These are phyloP conservation scores for Sarcophaga caerulescens DNA, from an alignment of 2,888 invertebrate species.

Conservation along the genomic window DNA sequence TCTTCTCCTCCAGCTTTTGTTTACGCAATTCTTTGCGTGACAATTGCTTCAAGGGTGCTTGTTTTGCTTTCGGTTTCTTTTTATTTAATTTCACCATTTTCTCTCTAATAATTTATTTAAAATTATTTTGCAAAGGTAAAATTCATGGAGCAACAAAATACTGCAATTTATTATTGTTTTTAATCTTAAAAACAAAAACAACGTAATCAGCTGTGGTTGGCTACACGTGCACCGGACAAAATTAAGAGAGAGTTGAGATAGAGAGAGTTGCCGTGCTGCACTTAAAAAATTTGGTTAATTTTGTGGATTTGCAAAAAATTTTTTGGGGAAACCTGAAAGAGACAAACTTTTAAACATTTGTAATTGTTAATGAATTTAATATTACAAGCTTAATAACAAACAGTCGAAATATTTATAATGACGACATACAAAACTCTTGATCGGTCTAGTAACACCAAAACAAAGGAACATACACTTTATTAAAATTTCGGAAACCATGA, in stretches of 20 bases:
- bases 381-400: too few relatives aligned
- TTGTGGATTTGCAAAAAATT: too few relatives aligned
- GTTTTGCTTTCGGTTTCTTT: slow-evolving; percentile 65
- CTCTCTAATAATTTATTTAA: neutral
- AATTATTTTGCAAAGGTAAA: too few relatives aligned
- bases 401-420: too few relatives aligned
- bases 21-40: slow-evolving; percentile 88
- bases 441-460: too few relatives aligned
- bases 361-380: too few relatives aligned
- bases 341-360: too few relatives aligned
- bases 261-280: neutral
- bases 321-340: too few relatives aligned
- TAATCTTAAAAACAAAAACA: slow-evolving; percentile 3
- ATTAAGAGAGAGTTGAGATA: neutral
- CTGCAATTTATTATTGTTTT: neutral
- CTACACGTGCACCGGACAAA: slow-evolving; percentile 2
- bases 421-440: too few relatives aligned
- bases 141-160: neutral
- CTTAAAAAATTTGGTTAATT: too few relatives aligned
- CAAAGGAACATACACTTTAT: too few relatives aligned
- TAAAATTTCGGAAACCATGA: too few relatives aligned
- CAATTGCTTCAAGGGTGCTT: slow-evolving; percentile 71
- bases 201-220: neutral
- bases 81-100: slow-evolving; percentile 58
- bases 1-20: slow-evolving; percentile 87